Evolutionary conservation across 2,797 vertebrate species (phyloP).

Genomic region (Vespertilio murinus): DNA sequence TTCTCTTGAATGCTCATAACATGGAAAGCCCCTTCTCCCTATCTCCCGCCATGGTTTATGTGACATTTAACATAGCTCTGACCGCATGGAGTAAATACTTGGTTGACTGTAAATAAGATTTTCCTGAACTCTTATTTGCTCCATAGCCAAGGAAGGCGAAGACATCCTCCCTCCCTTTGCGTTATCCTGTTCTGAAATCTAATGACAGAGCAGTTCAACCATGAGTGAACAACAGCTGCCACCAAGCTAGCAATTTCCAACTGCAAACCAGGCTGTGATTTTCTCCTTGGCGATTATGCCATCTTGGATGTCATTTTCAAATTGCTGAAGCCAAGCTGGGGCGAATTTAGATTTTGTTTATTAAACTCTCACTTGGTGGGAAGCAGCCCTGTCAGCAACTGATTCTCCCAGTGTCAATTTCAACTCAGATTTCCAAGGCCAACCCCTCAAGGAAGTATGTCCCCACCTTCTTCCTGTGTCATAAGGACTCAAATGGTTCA

Average conservation of each 20-base stretch:
- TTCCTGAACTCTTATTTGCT: conserved; percentile 64
- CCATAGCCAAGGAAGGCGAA: conserved; percentile 46
- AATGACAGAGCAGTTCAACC: conserved; percentile 72
- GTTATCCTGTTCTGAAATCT: conserved; percentile 65
- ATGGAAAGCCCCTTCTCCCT: neutral
- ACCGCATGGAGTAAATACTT: conserved; percentile 46
- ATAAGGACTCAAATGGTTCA: conserved; percentile 36
- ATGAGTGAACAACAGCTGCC: conserved; percentile 75
- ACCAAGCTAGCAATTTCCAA: conserved; percentile 75
- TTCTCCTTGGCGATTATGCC: conserved; percentile 72
- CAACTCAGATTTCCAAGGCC: conserved; percentile 38
- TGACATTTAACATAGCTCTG: conserved; percentile 46
- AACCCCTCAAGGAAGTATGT: conserved; percentile 1
- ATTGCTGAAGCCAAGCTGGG: conserved; percentile 62
- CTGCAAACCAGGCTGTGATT: conserved; percentile 75
- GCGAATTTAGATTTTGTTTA: conserved; percentile 77
- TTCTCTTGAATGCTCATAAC: conserved; percentile 22
- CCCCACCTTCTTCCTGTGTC: conserved; percentile 38
- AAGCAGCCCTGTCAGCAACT: conserved; percentile 62
- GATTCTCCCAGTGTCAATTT: conserved; percentile 47
- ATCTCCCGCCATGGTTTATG: neutral
- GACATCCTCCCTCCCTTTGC: conserved; percentile 53
- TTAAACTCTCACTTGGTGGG: conserved; percentile 76
- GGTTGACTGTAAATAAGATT: conserved; percentile 60
- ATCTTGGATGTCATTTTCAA: conserved; percentile 76